Evolutionary conservation across 2,113 vertebrate species (phyloP).

Genomic region (Cercocebus atys): DNA sequence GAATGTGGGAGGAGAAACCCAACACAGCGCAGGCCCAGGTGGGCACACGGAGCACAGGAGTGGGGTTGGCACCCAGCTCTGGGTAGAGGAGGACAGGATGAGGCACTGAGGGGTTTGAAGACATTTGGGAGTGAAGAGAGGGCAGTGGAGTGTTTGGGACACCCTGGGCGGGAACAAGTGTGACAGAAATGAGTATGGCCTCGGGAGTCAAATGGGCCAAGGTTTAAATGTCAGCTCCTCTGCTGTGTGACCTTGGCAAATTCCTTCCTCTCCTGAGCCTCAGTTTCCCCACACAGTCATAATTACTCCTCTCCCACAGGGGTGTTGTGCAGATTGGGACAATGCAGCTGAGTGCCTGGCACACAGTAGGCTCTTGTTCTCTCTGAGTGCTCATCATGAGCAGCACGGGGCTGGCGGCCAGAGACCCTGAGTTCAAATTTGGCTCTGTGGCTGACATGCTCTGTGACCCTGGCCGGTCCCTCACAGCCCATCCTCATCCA

Average conservation of each 20-base stretch:
- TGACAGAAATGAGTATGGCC: background rate
- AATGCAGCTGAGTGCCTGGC: background rate
- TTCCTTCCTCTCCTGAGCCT: background rate
- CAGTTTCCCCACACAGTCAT: background rate
- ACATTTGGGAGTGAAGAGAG: too few relatives aligned
- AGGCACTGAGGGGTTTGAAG: too few relatives aligned
- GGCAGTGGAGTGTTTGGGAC: background rate
- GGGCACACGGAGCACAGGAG: too few relatives aligned
- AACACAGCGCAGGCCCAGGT: too few relatives aligned
- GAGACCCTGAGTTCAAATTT: background rate
- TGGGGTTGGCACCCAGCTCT: too few relatives aligned
- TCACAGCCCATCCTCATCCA: fast-evolving
- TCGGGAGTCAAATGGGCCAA: fast-evolving
- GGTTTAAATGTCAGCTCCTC: background rate
- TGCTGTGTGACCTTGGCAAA: background rate
- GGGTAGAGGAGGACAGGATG: too few relatives aligned
- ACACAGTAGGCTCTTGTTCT: background rate
- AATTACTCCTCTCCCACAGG: background rate
- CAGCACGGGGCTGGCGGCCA: fast-evolving
- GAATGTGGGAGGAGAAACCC: background rate
- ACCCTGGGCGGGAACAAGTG: too few relatives aligned
- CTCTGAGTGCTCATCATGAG: background rate
- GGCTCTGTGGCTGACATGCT: background rate
- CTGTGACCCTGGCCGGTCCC: background rate
- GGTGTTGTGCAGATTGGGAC: background rate